Base-by-base conservation (phyloP, 2,888 invertebrate species). In the Drosophila pegasa region DNA sequence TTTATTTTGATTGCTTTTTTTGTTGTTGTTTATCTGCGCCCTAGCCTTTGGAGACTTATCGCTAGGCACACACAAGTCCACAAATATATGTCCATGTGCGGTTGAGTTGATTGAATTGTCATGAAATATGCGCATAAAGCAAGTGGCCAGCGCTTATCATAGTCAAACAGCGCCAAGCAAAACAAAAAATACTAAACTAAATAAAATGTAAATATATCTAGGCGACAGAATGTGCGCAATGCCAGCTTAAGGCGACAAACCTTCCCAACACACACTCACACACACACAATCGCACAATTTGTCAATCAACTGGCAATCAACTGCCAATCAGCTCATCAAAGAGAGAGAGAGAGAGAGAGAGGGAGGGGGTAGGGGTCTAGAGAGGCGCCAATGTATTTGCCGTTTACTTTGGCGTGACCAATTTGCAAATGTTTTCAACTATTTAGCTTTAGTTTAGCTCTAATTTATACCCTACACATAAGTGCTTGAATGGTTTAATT, bases 291-390 rank as follows among this genome's bases (percentile, higher is more conserved):
- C 47, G 56, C 48, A 70, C 62, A 75, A 68, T 83, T 80, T 80
- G 84, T 83, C 84, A 77, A 80, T 80, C 80, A 80, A 80, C 69
- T 74, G 83, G 63, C 84, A 80, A 80, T 80, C 80, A 70, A 58
- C 65, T 80, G 78, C 59, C 80, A 80, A 82, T 79, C 80, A 72
- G 41, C 38, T 35, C 54, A 67, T 71, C 62, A 40, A 41, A 45
- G 29, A n/a, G 22, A 4, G 20, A 33, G 7, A 31, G 31, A 38
- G 51, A 14, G 22, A 1, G 22, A 3, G 22, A 8, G 25, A 48
- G 48, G 16, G 22, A 25, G 20, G 45, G 43, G n/a, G 47, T 7
- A n/a, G 9, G 25, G n/a, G n/a, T n/a, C 4, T 22, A 8, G 35
- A 40, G 50, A 25, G 38, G 48, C 51, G 51, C 22, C 57, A 57